These are phyloP conservation scores for Cerastis leucographa DNA, from an alignment of 2,888 invertebrate species.

Conservation along the genomic window DNA sequence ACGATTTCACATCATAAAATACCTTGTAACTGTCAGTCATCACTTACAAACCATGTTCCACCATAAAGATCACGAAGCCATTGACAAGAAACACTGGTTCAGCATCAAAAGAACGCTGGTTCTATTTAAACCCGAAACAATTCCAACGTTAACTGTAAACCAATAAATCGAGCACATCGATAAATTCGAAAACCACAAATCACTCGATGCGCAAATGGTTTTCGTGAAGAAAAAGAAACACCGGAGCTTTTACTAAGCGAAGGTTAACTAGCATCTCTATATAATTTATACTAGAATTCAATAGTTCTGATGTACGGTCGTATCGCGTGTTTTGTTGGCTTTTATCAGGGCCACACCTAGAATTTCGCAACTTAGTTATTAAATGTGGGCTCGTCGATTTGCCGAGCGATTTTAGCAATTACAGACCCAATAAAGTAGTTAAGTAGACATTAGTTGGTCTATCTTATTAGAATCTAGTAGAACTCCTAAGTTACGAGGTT, in stretches of 20 bases:
- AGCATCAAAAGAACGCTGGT: slow-evolving; percentile 66
- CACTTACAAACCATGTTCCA: slow-evolving; percentile 30
- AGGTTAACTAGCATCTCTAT: slow-evolving; percentile 64
- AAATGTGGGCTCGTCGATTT: slow-evolving; percentile 61
- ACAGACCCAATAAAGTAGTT: slow-evolving; percentile 54
- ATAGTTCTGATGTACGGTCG: slow-evolving; percentile 76
- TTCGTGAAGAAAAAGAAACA: slow-evolving; percentile 67
- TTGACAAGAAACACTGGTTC: slow-evolving; percentile 62
- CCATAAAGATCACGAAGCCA: slow-evolving; percentile 53
- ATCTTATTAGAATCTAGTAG: slow-evolving; percentile 38
- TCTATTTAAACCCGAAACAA: slow-evolving; percentile 64
- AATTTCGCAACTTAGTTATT: slow-evolving; percentile 71
- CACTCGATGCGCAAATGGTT: slow-evolving; percentile 69
- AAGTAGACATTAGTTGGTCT: slow-evolving; percentile 48
- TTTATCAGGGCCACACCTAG: slow-evolving; percentile 81
- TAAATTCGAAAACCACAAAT: slow-evolving; percentile 68
- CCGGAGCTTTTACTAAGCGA: slow-evolving; percentile 64
- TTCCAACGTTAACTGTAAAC: slow-evolving; percentile 64
- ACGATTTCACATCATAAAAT: slow-evolving; percentile 40
- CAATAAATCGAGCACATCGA: slow-evolving; percentile 66
- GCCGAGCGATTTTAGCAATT: slow-evolving; percentile 54
- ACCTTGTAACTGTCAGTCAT: slow-evolving; percentile 57
- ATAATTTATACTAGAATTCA: slow-evolving; percentile 58
- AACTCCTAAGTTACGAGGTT: slow-evolving; percentile 27
- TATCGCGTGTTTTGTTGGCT: slow-evolving; percentile 77